Evolutionary conservation across 2,113 vertebrate genomes (phyloP).

Genomic region (Ctenomys sociabilis): DNA sequence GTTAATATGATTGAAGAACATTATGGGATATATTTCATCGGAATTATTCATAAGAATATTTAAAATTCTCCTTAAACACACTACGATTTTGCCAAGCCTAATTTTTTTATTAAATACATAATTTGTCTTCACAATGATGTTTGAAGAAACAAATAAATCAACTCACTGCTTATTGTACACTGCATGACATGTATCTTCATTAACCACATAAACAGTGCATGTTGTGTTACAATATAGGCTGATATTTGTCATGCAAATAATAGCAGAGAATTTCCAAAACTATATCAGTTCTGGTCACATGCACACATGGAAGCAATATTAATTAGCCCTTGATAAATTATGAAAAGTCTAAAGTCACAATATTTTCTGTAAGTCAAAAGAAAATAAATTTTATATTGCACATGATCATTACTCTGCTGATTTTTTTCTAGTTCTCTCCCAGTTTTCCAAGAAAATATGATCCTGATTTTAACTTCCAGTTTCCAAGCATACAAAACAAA

Average conservation of each 20-base stretch:
- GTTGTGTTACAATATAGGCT: neutral
- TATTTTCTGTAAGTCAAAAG: slow-evolving; percentile 17
- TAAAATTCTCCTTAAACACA: slow-evolving; percentile 62
- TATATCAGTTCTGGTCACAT: neutral
- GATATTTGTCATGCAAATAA: slow-evolving; percentile 52
- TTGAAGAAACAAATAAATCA: slow-evolving; percentile 49
- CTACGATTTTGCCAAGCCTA: slow-evolving; percentile 46
- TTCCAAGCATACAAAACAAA: neutral
- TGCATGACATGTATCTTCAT: slow-evolving; percentile 43
- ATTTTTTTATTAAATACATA: slow-evolving; percentile 49
- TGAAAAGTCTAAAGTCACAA: neutral
- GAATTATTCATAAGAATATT: slow-evolving; percentile 70
- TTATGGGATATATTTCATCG: slow-evolving; percentile 54
- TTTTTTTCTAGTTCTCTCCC: neutral
- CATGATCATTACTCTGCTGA: neutral
- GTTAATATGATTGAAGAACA: slow-evolving; percentile 54
- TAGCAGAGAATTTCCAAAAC: slow-evolving; percentile 20
- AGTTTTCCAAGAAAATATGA: neutral
- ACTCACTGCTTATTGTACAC: slow-evolving; percentile 24
- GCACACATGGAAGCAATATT: neutral
- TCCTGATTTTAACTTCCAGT: neutral
- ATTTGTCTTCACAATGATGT: slow-evolving; percentile 29
- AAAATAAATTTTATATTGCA: neutral
- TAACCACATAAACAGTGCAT: neutral
- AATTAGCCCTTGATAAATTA: neutral